A percentile compares a stretch with the other conserved stretches of the same genome.
Conservation (phyloP, 2,888 invertebrate species). For the Pilophorus perplexus region DNA sequence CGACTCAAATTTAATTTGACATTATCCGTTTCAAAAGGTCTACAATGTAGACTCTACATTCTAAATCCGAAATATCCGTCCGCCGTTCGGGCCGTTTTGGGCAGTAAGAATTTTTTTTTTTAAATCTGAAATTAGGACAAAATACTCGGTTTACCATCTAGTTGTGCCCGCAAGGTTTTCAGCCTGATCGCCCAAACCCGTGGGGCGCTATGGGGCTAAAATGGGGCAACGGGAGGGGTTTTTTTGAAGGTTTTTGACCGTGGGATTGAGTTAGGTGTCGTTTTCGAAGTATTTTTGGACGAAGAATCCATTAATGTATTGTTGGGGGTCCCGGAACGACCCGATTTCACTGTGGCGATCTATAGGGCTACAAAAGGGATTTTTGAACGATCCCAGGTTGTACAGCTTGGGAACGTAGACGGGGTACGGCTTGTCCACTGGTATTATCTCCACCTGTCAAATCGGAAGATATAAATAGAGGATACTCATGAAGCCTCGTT, state of each 20-base stretch:
- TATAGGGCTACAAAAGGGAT: too few relatives aligned
- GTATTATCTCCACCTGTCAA: conserved; percentile 64
- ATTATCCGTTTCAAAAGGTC: too few relatives aligned
- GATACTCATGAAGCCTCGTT: too few relatives aligned
- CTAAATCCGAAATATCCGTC: too few relatives aligned
- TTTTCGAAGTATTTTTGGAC: neutral
- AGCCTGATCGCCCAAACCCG: neutral
- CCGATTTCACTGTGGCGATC: too few relatives aligned
- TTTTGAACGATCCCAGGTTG: too few relatives aligned
- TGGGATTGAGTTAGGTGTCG: neutral
- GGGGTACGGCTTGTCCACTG: conserved; percentile 54
- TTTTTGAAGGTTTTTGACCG: neutral
- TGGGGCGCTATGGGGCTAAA: neutral
- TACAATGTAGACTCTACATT: too few relatives aligned
- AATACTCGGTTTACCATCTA: neutral
- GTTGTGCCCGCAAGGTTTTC: neutral
- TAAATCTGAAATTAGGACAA: neutral
- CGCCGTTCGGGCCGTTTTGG: too few relatives aligned
- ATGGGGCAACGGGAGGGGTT: neutral
- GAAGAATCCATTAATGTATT: neutral
- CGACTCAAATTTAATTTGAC: too few relatives aligned
- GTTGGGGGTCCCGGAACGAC: neutral
- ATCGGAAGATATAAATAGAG: neutral
- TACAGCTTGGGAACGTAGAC: conserved; percentile 74
- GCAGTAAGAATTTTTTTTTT: too few relatives aligned